Percentiles rank a stretch among this genome's conserved stretches.
These are phyloP conservation scores for Nyctereutes procyonoides DNA, from an alignment of 2,113 vertebrate genomes.

Conservation along the genomic window DNA sequence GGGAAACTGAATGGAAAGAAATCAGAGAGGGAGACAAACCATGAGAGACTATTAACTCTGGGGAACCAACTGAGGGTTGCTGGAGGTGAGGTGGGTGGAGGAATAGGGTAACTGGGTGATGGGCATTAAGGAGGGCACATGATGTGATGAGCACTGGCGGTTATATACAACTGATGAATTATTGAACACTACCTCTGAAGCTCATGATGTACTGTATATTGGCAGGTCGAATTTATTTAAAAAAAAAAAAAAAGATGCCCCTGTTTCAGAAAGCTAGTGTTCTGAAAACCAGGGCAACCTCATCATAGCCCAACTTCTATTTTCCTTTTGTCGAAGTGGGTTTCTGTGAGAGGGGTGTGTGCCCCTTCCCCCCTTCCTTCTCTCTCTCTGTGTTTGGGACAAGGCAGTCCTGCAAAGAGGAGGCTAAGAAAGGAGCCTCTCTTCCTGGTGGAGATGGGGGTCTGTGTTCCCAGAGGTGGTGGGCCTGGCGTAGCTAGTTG, in stretches of 20 bases:
- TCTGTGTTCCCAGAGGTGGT: neutral
- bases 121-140: no score
- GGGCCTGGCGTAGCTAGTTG: neutral
- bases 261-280: neutral
- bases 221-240: no score
- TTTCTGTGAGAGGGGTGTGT: neutral
- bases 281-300: neutral
- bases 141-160: no score
- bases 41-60: no score
- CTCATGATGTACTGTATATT: no score
- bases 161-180: no score
- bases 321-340: neutral
- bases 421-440: neutral
- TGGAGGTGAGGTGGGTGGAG: no score
- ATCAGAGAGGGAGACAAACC: no score
- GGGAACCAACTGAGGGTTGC: no score
- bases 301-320: neutral
- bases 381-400: neutral
- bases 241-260: neutral
- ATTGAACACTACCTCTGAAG: no score
- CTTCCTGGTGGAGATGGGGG: neutral
- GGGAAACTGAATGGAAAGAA: no score
- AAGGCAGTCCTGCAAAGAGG: neutral
- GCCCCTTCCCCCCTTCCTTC: neutral
- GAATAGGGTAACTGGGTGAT: no score